Evolutionary conservation across 2,888 invertebrate genomes (phyloP).

Genomic region (Cantharis nigra): DNA sequence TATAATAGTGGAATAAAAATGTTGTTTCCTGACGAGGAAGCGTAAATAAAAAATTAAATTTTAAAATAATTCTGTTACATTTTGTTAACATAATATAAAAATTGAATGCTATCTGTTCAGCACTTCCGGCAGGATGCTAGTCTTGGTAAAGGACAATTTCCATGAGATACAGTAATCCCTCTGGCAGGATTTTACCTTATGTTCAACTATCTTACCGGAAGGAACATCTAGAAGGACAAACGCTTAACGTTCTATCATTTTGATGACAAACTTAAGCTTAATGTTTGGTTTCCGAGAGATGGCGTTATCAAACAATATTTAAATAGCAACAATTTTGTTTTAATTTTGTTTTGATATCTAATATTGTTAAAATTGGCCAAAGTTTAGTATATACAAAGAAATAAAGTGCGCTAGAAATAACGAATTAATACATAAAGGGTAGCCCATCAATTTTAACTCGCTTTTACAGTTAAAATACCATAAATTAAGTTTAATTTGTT

Average conservation of each 20-base stretch:
- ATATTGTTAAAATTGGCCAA: neutral
- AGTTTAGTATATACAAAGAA: neutral
- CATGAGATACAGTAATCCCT: neutral
- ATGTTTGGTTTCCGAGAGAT: neutral
- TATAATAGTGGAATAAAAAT: neutral
- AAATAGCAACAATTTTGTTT: too few species aligned
- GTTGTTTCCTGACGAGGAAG: neutral
- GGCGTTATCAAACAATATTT: neutral
- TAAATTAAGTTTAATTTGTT: neutral
- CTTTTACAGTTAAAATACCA: neutral
- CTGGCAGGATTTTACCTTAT: neutral
- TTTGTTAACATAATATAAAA: neutral
- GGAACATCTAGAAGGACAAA: neutral
- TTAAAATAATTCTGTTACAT: neutral
- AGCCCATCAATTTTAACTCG: neutral
- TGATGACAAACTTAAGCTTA: neutral
- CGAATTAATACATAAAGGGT: neutral
- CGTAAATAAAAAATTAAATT: neutral
- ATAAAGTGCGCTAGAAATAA: neutral
- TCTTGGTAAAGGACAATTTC: neutral
- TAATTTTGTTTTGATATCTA: too few species aligned
- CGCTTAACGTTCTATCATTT: neutral
- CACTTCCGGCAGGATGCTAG: neutral
- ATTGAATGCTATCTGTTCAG: neutral
- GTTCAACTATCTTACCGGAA: neutral